Base-by-base conservation (phyloP, 2,888 invertebrate species). In the Strigamia crassipes region DNA sequence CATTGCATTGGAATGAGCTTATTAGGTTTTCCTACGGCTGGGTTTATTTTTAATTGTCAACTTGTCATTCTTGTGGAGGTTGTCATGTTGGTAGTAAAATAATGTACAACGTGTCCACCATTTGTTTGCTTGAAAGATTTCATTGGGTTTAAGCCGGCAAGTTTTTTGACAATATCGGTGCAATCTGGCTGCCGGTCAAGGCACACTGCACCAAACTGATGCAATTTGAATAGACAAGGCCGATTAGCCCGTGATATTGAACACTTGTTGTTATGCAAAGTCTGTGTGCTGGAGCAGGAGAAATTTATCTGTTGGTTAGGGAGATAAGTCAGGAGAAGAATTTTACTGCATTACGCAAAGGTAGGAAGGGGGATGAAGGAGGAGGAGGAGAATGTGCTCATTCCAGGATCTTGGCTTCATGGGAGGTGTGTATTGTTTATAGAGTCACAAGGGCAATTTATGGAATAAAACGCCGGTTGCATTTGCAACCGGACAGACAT, bases 161-260 rank as follows among this genome's bases (percentile, higher is more conserved):
- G 6, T 21, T 66, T 21, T 46, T n/a, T 66, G 21, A 21, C 21
- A 21, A 66, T 21, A 66, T 66, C 21, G 5, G 13, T 66, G 6
- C 21, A 66, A 12, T 21, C 18, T 66, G 12, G 61, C 61, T 66
- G 21, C 61, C 18, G 61, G 13, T 66, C 61, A 66, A 66, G 61
- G 61, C 18, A 66, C 23, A 66, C 12, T 66, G 61, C 61, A 66
- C 61, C 8, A 66, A 66, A 21, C 23, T 66, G 61, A 66, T 23
- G 23, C n/a, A 66, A n/a, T 66, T 27, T 15, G 61, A 66, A 66
- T 66, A 23, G 61, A 66, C 61, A 66, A 66, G 61, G 61, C 18
- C 61, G 61, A 66, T 66, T 66, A 10, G 46, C 15, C 46, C 8
- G 18, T 21, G 61, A 66, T 66, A 66, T 66, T 23, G 10, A 21